Percentiles rank a stretch among this genome's conserved stretches.
phyloP scores from a whole-genome alignment of 2,113 vertebrate species.

The Datnioides undecimradiatus region DNA sequence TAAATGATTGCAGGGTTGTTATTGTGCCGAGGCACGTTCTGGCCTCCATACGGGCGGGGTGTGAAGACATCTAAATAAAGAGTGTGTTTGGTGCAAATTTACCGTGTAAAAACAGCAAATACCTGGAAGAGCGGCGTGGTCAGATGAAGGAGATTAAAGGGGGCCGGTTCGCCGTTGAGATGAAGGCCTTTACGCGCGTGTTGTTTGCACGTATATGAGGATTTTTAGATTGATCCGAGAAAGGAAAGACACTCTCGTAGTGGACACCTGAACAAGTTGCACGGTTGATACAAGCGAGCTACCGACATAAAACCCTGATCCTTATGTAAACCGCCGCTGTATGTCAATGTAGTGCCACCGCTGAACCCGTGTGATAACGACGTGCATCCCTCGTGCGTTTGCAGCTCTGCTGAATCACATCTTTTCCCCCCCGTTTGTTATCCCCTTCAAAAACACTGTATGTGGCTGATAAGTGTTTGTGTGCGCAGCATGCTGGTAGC shows the following conservation, averaged over 20 bases:
- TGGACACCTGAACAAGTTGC: neutral
- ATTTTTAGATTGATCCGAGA: neutral
- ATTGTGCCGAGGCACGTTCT: conserved; percentile 1
- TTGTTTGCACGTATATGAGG: neutral
- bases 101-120: conserved; percentile 19
- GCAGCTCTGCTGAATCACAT: neutral
- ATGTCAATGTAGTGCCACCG: neutral
- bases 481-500: conserved; percentile 44
- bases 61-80: conserved; percentile 29
- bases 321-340: neutral
- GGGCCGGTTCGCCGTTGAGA: neutral
- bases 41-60: neutral
- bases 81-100: conserved; percentile 18
- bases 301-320: neutral
- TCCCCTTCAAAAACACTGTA: conserved; percentile 23
- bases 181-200: neutral
- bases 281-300: conserved; percentile 1
- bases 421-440: conserved; percentile 13
- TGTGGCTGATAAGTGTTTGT: conserved; percentile 53
- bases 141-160: neutral
- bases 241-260: neutral
- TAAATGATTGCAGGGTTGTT: conserved; percentile 46
- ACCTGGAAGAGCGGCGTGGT: neutral
- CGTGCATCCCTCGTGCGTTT: neutral
- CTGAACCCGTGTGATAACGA: neutral